These are phyloP conservation scores for Ciconia nigra DNA, from an alignment of 2,797 vertebrate species.

Conservation along the genomic window DNA sequence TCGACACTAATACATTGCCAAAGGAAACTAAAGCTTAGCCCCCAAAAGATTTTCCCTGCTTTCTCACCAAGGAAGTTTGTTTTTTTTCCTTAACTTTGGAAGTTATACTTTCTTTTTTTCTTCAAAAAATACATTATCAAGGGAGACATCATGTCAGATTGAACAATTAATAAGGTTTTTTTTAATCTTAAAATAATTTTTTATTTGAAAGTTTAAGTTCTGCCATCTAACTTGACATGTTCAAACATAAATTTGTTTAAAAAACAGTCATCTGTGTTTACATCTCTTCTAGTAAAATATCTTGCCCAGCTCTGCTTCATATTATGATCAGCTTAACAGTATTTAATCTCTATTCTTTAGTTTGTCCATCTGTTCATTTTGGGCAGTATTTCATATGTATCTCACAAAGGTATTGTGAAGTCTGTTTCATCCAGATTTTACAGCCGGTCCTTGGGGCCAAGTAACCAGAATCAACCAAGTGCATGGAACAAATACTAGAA, in stretches of 20 bases:
- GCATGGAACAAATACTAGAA: not conserved
- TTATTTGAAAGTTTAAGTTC: not conserved
- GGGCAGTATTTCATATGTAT: not conserved
- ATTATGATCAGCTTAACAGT: not conserved
- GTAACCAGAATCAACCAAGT: not conserved
- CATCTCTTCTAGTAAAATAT: not conserved
- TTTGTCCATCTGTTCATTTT: slow-evolving; percentile 42
- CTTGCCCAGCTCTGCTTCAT: not conserved
- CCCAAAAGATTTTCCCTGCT: not conserved
- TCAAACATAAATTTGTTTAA: not conserved
- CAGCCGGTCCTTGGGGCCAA: not conserved
- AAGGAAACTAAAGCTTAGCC: not conserved
- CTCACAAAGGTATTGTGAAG: not conserved
- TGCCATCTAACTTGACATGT: not conserved
- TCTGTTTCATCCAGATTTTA: slow-evolving; percentile 9
- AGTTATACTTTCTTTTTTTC: not conserved
- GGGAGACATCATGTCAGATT: not conserved
- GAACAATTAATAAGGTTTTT: not conserved
- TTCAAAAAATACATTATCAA: not conserved
- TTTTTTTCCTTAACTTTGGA: not conserved
- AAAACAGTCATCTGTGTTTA: not conserved
- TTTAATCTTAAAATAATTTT: not conserved
- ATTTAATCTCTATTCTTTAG: not conserved
- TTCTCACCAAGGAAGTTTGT: not conserved
- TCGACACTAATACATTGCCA: not conserved